Base-by-base conservation (phyloP, 2,888 invertebrate species). In the Panzeria rudis region DNA sequence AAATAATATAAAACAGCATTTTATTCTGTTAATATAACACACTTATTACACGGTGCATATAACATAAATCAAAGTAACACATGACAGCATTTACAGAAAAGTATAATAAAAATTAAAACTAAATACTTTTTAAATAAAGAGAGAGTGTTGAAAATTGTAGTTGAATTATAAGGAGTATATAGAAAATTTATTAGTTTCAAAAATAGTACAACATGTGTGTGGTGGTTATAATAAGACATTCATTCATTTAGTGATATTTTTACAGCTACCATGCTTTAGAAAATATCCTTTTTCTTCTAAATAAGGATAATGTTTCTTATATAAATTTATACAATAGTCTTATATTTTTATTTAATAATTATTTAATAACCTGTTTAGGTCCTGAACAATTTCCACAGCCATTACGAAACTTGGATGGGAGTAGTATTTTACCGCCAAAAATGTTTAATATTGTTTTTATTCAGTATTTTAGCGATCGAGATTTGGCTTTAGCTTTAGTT, bases 51-150 rank as follows among this genome's bases (percentile, higher is more conserved):
- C 81, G 81, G 73, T 50, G 56, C 69, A 54, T 25, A 85, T 52
- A 82, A 81, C 81, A 82, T 85, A 85, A 85, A 85, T 85, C 81
- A 85, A 85, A 73, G 62, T 78, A 73, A 50, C 73, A 77, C 77
- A 69, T 85, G 84, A 81, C 84, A 85, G 84, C 72, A 54, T 52
- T 61, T 61, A 80, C 15, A 54, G 29, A 78, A 66, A 59, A 54
- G 2, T 52, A 44, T 44, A 76, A 76, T 50, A 62, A n/a, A 20
- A 50, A 61, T 52, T 64, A 41, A 20, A 64, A 73, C 73, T 64
- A 35, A 66, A 73, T 69, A 6, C 9, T 62, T 29, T 50, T 66
- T 23, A 25, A 77, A 64, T 61, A 62, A 69, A 84, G 59, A 41
- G 72, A 72, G 77, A 84, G 80, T 81, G 73, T 84, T 81, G 61